Conservation (phyloP, 2,888 invertebrate species). For the Drosophila mimetica region DNA sequence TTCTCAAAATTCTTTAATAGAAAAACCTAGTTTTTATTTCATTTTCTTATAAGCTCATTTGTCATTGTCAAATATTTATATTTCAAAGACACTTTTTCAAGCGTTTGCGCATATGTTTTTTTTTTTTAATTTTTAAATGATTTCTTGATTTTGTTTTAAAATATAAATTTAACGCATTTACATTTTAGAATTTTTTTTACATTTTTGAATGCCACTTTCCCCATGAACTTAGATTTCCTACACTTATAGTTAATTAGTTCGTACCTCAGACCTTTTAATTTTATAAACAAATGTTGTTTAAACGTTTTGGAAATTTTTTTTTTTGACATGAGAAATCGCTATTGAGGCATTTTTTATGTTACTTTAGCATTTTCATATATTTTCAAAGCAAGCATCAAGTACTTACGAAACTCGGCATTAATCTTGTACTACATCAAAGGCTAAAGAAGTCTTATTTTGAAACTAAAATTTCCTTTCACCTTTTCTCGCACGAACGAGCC, state of each 20-base stretch:
- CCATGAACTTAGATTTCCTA: no score
- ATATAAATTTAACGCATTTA: neutral
- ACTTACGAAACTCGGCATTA: neutral
- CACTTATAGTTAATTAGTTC: neutral
- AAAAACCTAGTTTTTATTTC: neutral
- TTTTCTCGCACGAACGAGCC: neutral
- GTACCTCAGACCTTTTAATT: neutral
- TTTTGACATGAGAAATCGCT: neutral
- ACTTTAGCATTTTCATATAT: neutral
- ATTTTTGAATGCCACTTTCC: no score
- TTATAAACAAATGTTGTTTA: neutral
- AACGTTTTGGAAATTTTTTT: neutral
- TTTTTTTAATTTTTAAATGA: neutral
- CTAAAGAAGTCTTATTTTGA: neutral
- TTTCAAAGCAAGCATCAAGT: neutral
- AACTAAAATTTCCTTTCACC: neutral
- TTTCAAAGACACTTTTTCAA: neutral
- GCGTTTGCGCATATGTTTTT: neutral
- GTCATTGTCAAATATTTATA: slow-evolving; percentile 10
- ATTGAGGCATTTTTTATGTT: neutral
- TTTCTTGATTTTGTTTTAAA: neutral
- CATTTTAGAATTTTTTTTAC: no score
- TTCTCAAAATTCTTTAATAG: neutral
- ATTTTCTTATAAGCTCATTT: neutral
- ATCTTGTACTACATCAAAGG: slow-evolving; percentile 2